phyloP scores from a whole-genome alignment of 2,797 vertebrate species.

The Coregonus sp. region DNA sequence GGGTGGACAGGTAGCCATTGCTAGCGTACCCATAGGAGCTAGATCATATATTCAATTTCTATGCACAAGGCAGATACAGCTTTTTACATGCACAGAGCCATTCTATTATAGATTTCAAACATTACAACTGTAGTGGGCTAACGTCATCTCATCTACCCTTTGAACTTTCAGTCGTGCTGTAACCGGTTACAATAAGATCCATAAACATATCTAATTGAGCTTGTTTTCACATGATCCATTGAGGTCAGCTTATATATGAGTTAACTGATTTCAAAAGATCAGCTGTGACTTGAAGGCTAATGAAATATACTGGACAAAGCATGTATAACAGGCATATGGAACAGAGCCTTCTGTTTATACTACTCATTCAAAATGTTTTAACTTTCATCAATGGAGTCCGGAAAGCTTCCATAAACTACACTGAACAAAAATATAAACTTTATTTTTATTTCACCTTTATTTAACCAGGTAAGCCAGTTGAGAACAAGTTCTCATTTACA shows the following conservation, averaged over 20 bases:
- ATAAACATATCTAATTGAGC: not conserved
- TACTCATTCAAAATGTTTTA: not conserved
- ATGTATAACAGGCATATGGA: not conserved
- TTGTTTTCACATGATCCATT: not conserved
- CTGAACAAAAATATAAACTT: too few relatives aligned
- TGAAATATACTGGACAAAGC: not conserved
- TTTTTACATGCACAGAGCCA: not conserved
- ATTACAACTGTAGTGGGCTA: not conserved
- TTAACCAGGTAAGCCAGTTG: too few relatives aligned
- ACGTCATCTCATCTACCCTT: not conserved
- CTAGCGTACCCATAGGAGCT: too few relatives aligned
- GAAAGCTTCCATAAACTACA: not conserved
- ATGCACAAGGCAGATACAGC: not conserved
- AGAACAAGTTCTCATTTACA: too few relatives aligned
- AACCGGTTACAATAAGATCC: not conserved
- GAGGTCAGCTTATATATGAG: not conserved
- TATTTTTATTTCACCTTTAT: too few relatives aligned
- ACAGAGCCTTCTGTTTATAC: not conserved
- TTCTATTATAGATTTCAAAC: too few relatives aligned
- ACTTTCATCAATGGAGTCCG: not conserved
- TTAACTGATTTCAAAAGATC: not conserved
- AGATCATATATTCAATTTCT: too few relatives aligned
- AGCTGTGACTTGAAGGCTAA: not conserved
- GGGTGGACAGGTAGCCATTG: too few relatives aligned
- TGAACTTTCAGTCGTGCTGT: not conserved